Percentiles rank a stretch among this genome's conserved stretches.
phyloP scores from a whole-genome alignment of 2,797 vertebrate genomes.

The Lepilemur ruficaudatus region DNA sequence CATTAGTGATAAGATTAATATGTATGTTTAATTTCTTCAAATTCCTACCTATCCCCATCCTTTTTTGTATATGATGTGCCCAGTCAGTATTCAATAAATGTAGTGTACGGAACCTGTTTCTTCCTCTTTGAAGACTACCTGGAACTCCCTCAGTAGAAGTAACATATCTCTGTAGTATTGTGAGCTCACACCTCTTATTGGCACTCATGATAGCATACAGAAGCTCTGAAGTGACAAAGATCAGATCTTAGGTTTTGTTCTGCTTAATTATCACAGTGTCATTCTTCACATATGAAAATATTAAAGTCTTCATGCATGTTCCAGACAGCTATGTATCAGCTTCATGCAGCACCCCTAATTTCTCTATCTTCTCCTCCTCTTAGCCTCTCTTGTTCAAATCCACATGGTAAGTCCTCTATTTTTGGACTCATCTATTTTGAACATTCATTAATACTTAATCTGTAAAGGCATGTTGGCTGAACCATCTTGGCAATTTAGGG shows the following conservation, averaged over 20 bases:
- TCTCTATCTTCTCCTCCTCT: not conserved
- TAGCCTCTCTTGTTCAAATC: not conserved
- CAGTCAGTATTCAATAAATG: constrained; percentile 47
- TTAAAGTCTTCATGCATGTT: not conserved
- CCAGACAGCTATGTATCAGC: not conserved
- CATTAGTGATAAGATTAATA: constrained; percentile 11
- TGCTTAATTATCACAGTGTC: not conserved
- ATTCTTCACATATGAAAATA: not conserved
- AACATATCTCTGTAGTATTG: not conserved
- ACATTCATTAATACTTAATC: not conserved
- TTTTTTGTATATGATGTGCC: constrained; percentile 32
- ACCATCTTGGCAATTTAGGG: not conserved
- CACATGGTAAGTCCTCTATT: not conserved
- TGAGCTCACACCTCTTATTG: not conserved
- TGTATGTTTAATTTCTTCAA: constrained; percentile 45
- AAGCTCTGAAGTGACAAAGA: not conserved
- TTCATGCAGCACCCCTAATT: not conserved
- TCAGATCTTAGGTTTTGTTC: not conserved
- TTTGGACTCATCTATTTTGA: not conserved
- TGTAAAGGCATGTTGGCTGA: not conserved
- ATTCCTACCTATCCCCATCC: not conserved
- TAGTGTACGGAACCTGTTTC: not conserved
- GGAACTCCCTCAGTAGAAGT: not conserved
- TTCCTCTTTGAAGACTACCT: not conserved
- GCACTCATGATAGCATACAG: not conserved